Conservation (phyloP, 1,140 invertebrate genomes). For the Chelonus insularis region DNA sequence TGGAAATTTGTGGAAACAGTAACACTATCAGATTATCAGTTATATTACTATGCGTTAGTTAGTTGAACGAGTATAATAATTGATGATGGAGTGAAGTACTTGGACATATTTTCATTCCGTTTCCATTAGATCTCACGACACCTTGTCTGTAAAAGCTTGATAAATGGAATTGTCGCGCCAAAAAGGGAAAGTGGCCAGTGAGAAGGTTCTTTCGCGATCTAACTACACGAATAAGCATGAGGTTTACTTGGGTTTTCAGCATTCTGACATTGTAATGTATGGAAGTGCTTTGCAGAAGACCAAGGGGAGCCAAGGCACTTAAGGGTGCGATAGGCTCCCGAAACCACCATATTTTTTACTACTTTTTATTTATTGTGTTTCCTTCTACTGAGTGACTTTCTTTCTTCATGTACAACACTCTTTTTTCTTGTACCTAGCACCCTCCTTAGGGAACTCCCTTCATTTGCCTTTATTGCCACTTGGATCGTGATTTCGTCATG, state of each 20-base stretch:
- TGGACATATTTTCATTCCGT: no score
- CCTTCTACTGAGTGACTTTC: no score
- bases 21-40: neutral
- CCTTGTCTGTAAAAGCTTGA: no score
- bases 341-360: conserved; percentile 52
- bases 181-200: neutral
- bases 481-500: conserved; percentile 51
- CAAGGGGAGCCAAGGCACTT: conserved; percentile 51
- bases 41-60: no score
- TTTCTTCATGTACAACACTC: no score
- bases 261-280: conserved; percentile 43
- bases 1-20: neutral
- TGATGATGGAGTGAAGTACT: no score
- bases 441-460: conserved; percentile 29
- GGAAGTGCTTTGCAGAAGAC: conserved; percentile 40
- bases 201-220: neutral
- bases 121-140: no score
- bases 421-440: conserved; percentile 37
- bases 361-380: conserved; percentile 48
- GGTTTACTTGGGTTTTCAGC: conserved; percentile 34
- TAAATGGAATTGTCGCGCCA: neutral
- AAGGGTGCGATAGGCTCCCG: conserved; percentile 39
- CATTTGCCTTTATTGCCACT: conserved; percentile 38
- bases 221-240: neutral
- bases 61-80: no score